Percentiles rank a stretch among this genome's conserved stretches.
These are phyloP conservation scores for Phrynocephalus versicolor DNA, from an alignment of 2,113 vertebrate genomes.

Conservation along the genomic window DNA sequence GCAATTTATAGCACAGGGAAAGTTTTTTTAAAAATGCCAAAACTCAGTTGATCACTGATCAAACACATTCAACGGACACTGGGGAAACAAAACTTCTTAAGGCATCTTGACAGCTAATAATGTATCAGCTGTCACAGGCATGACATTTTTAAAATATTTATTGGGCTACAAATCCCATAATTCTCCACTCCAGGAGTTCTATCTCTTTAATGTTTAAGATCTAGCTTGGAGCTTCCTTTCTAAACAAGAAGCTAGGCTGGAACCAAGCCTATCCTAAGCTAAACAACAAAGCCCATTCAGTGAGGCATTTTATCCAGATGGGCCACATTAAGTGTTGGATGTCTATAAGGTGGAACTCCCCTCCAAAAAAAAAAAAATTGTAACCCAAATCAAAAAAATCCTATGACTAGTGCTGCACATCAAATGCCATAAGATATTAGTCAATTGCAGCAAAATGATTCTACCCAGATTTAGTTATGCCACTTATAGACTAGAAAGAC, in stretches of 20 bases:
- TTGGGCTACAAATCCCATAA: too few relatives aligned
- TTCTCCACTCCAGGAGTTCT: too few relatives aligned
- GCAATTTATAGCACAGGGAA: background rate
- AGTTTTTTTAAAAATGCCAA: background rate
- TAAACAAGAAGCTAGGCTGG: too few relatives aligned
- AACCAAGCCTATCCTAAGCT: too few relatives aligned
- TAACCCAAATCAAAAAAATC: too few relatives aligned
- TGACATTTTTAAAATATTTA: background rate
- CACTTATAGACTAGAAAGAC: background rate
- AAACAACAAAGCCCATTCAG: too few relatives aligned
- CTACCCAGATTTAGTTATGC: background rate
- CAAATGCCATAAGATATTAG: background rate
- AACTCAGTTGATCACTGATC: background rate
- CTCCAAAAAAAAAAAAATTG: too few relatives aligned
- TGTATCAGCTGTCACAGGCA: background rate
- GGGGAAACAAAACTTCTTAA: background rate
- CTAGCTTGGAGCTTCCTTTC: too few relatives aligned
- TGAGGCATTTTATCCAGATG: background rate
- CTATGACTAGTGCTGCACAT: background rate
- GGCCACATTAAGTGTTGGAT: too few relatives aligned
- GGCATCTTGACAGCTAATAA: background rate
- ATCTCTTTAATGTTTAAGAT: too few relatives aligned
- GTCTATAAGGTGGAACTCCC: too few relatives aligned
- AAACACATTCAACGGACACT: background rate
- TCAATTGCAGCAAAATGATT: background rate